These are phyloP conservation scores for Cerastoderma edule DNA, from an alignment of 2,888 invertebrate species.

Conservation along the genomic window DNA sequence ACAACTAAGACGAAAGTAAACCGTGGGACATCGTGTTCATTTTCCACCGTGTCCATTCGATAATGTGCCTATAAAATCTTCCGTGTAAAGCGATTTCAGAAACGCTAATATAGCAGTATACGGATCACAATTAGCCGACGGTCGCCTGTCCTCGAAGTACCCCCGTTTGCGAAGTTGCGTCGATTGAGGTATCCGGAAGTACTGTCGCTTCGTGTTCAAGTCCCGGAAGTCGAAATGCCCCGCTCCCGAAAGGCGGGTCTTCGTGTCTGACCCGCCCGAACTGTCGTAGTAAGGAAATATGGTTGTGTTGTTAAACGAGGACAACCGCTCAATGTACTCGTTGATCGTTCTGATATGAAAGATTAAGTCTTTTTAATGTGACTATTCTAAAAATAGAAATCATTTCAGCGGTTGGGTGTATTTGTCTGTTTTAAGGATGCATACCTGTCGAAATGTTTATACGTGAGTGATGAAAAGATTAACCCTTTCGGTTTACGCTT, in stretches of 20 bases:
- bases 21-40: no score
- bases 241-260: background rate
- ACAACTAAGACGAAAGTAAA: no score
- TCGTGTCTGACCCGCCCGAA: background rate
- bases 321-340: background rate
- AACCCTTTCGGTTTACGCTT: no score
- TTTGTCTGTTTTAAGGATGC: no score
- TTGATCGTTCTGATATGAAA: background rate
- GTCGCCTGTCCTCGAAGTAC: slow-evolving; percentile 15
- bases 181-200: slow-evolving; percentile 9
- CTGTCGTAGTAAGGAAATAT: slow-evolving; percentile 20
- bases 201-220: slow-evolving; percentile 11
- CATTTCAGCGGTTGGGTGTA: no score
- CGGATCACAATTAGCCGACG: slow-evolving; percentile 17
- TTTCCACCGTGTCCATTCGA: background rate
- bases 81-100: slow-evolving; percentile 6
- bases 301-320: background rate
- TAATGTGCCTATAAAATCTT: no score
- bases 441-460: no score
- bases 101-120: slow-evolving; percentile 18
- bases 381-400: no score
- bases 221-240: background rate
- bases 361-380: no score
- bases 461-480: no score
- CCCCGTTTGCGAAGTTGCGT: slow-evolving; percentile 10